Conservation (phyloP, 2,797 vertebrate genomes). For the Cossypha polioptera region DNA sequence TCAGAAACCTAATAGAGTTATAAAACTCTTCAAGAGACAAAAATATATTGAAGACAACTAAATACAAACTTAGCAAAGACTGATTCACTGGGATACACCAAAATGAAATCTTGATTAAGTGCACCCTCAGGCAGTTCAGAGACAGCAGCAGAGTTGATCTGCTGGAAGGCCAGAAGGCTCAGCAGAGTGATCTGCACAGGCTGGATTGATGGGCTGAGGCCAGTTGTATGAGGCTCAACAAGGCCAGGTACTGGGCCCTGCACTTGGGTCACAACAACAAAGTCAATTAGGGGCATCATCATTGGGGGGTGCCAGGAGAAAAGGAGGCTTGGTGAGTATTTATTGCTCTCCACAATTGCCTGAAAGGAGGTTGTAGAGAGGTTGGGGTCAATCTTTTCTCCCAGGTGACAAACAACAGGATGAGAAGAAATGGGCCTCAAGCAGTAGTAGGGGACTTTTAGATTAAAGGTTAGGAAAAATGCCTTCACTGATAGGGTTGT, state of each 20-base stretch:
- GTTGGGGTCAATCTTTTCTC: background rate
- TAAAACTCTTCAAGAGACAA: background rate
- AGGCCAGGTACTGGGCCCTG: background rate
- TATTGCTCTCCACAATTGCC: background rate
- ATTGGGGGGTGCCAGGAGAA: background rate
- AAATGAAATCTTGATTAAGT: background rate
- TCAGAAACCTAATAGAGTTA: background rate
- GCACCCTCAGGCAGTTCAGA: background rate
- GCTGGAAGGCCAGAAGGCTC: background rate
- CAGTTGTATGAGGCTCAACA: background rate
- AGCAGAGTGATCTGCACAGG: background rate
- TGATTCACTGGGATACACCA: background rate
- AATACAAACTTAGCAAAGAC: background rate
- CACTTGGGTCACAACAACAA: background rate
- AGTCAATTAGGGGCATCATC: background rate
- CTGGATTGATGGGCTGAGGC: background rate
- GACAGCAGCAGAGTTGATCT: fast-evolving
- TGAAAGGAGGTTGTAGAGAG: background rate
- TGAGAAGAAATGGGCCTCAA: background rate
- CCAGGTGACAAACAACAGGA: background rate
- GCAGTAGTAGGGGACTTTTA: background rate
- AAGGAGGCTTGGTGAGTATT: background rate
- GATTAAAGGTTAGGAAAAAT: background rate
- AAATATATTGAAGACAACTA: background rate
- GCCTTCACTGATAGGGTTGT: background rate